Conservation (phyloP, 2,113 vertebrate species). For the Aspiorhynchus laticeps region DNA sequence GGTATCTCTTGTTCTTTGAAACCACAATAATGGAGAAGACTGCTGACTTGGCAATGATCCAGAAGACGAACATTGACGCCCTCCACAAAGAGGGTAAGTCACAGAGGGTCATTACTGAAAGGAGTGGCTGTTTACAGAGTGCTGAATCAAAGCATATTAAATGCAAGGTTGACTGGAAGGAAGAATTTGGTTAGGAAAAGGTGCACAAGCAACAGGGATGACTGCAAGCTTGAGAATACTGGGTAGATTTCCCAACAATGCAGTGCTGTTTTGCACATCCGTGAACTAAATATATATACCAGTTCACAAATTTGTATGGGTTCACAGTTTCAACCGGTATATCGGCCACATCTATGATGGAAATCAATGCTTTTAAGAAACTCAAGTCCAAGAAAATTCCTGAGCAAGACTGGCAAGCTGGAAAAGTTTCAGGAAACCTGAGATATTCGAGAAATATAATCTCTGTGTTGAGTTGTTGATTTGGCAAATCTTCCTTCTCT, state of each 20-base stretch:
- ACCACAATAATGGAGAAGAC: no score
- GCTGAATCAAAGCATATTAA: no score
- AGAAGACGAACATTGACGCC: no score
- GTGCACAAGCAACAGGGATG: no score
- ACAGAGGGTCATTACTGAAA: no score
- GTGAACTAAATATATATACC: background rate
- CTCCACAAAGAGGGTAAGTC: no score
- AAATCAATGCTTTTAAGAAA: background rate
- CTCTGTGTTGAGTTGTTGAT: background rate
- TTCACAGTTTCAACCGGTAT: background rate
- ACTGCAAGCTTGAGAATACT: no score
- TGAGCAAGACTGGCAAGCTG: constrained; percentile 6
- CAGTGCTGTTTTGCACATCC: background rate
- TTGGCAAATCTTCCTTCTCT: background rate
- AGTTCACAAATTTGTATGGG: background rate
- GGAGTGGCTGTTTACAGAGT: no score
- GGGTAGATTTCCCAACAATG: background rate
- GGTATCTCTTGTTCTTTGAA: no score
- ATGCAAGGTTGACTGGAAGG: no score
- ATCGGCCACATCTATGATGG: background rate
- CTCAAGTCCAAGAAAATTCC: background rate
- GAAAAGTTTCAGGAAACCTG: constrained; percentile 4
- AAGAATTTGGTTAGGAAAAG: no score
- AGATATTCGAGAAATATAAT: constrained; percentile 15
- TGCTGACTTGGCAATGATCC: no score